Base-by-base conservation (phyloP, 2,797 vertebrate species). In the Falco peregrinus region DNA sequence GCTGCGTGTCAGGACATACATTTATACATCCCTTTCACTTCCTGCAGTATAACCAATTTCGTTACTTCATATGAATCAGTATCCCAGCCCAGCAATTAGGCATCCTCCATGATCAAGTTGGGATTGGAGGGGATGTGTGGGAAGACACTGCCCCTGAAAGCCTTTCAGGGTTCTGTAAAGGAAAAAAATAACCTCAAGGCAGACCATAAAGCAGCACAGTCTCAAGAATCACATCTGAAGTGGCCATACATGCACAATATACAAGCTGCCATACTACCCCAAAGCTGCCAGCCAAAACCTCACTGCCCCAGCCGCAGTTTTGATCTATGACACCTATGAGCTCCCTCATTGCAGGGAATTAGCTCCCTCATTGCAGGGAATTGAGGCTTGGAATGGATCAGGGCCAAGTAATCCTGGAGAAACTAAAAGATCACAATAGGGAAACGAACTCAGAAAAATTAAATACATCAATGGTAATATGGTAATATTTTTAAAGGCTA, bases 161-260 rank as follows among this genome's bases (percentile, higher is more conserved):
- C 26, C 13, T 65, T 78, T 43, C 7, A 54, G 4, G 14, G 5
- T 71, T 26, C 39, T 29, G 16, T 21, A 54, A 43, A n/a, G 67
- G 28, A 13, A 84, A 61, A 61, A 56, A 67, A 43, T 29, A 50
- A 68, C 29, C 37, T 74, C 24, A 51, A 73, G 11, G 11, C 4
- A 25, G 13, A 7, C 3, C 47, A n/a, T 56, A 69, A 63, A 51
- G 13, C 33, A 84, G 56, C 39, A 69, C 2, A 64, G 31, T 25
- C 45, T 21, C 24, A 11, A 59, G 16, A 85, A 75, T 41, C 4
- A 7, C 39, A 48, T 21, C 51, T 53, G 4, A 47, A 75, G 18
- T 9, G 70, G 43, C 56, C 16, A 25, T 3, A 29, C 2, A 0
- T 5, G 2, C 43, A n/a, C 22, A 20, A 20, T 25, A 43, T 3